Base-by-base conservation (phyloP, 2,888 invertebrate species). In the Trisateles emortualis region DNA sequence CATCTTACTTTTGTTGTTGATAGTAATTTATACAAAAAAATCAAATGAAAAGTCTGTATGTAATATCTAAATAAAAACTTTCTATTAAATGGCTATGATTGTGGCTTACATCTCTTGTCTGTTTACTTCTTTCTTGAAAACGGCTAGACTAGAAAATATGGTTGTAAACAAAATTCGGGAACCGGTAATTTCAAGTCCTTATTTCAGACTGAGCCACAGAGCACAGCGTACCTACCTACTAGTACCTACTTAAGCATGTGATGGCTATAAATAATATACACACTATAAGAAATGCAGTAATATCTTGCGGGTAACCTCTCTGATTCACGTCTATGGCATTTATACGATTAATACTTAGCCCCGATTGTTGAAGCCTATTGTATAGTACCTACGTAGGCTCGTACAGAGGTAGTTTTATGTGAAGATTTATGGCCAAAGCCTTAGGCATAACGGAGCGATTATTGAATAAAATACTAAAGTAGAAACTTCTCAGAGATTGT, bases 201-300 rank as follows among this genome's bases (percentile, higher is more conserved):
- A n/a, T n/a, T n/a, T n/a, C n/a, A n/a, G n/a, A n/a, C n/a, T n/a
- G n/a, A n/a, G n/a, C n/a, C n/a, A n/a, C n/a, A n/a, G n/a, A n/a
- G n/a, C n/a, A n/a, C n/a, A n/a, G n/a, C n/a, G n/a, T n/a, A n/a
- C n/a, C n/a, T n/a, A n/a, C n/a, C n/a, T n/a, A n/a, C n/a, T n/a
- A n/a, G n/a, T n/a, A n/a, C n/a, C 0, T 24, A 17, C 36, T 9
- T 11, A 24, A 10, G 11, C 3, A 11, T 9, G 9, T 16, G 8
- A 29, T 24, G 24, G 6, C 5, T 11, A 39, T 9, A 39, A n/a
- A n/a, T n/a, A n/a, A 30, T 3, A 17, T 29, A 42, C 39, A 17
- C 19, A 42, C 16, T 30, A 30, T 42, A n/a, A 41, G 3, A 16
- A n/a, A 11, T 32, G 42, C 42, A 42, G 30, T 42, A 30, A 42